phyloP scores from a whole-genome alignment of 1,140 invertebrate species.

The Argopecten irradians region DNA sequence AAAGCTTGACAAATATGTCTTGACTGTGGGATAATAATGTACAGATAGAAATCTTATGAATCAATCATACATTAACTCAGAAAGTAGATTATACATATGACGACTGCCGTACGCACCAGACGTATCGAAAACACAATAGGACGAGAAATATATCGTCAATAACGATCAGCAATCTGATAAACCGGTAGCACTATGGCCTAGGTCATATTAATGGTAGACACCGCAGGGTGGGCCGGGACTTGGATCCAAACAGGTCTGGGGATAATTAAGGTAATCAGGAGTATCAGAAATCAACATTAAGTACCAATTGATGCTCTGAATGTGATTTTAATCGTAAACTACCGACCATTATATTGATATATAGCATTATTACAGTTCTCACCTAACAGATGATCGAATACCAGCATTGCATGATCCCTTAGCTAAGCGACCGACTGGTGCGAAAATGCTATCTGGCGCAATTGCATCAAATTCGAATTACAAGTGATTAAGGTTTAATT shows the following conservation, averaged over 20 bases:
- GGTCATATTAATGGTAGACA: not conserved
- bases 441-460: not conserved
- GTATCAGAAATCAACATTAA: slow-evolving; percentile 23
- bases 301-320: slow-evolving; percentile 21
- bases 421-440: not conserved
- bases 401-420: not conserved
- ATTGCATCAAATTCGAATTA: not conserved
- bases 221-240: not conserved
- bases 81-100: not conserved
- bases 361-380: not conserved
- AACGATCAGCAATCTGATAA: not conserved
- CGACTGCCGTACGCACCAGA: not conserved
- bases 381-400: not conserved
- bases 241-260: not conserved
- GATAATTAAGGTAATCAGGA: not conserved
- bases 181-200: not conserved
- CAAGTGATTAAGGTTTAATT: not conserved
- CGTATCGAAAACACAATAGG: slow-evolving; percentile 12
- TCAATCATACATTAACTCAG: not conserved
- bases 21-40: not conserved
- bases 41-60: not conserved
- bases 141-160: not conserved
- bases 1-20: not conserved
- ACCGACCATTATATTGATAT: slow-evolving; percentile 12
- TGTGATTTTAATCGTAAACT: slow-evolving; percentile 3